A percentile compares a stretch with the other conserved stretches of the same genome.
These are phyloP conservation scores for Sphaerophoria taeniata DNA, from an alignment of 2,888 invertebrate species.

Conservation along the genomic window DNA sequence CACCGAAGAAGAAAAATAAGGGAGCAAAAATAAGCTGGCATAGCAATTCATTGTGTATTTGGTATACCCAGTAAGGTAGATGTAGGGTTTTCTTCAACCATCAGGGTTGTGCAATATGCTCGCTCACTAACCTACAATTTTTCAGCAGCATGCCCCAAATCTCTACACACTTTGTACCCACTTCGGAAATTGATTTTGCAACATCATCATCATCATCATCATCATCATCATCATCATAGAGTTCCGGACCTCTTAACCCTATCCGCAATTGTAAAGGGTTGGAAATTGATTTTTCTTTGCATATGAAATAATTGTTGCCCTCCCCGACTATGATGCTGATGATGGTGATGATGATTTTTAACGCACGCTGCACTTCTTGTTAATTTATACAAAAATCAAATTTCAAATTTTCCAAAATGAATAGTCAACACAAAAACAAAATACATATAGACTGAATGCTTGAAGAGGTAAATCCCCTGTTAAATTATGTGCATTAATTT, in stretches of 20 bases:
- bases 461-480: conserved; percentile 44
- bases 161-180: conserved; percentile 43
- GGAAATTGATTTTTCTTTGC: conserved; percentile 52
- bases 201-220: conserved; percentile 42
- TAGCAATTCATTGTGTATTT: conserved; percentile 23
- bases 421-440: conserved; percentile 10
- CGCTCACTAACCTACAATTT: conserved; percentile 34
- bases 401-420: conserved; percentile 43
- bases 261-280: conserved; percentile 18
- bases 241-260: background rate
- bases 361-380: conserved; percentile 21
- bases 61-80: too few species aligned
- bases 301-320: conserved; percentile 43
- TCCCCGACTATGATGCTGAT: background rate
- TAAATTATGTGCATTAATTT: conserved; percentile 65
- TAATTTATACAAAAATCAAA: conserved; percentile 55
- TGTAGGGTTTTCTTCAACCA: background rate
- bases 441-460: background rate
- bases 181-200: conserved; percentile 70
- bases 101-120: conserved; percentile 2
- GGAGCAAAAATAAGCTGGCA: conserved; percentile 30
- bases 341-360: conserved; percentile 26
- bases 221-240: conserved; percentile 23
- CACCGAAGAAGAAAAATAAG: background rate
- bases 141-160: conserved; percentile 47